Evolutionary conservation across 1,140 invertebrate genomes (phyloP).

Genomic region (Leptinotarsa texana): DNA sequence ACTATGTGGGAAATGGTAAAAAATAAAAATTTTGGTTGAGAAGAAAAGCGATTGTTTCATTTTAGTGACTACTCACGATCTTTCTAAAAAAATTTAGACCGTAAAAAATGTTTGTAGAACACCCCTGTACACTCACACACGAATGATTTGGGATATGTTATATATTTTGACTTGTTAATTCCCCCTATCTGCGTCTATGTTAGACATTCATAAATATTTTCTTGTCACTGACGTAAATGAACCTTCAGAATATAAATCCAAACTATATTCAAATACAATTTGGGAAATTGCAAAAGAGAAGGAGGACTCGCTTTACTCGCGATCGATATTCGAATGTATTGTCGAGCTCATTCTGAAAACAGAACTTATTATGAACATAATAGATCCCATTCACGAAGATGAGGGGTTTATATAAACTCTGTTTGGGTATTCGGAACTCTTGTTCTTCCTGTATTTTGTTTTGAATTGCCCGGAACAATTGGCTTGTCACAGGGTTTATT

Average conservation of each 20-base stretch:
- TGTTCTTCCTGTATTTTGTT: slow-evolving; percentile 5
- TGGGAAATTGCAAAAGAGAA: slow-evolving; percentile 18
- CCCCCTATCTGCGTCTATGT: background rate
- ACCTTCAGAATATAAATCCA: slow-evolving; percentile 12
- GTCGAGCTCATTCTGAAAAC: slow-evolving; percentile 22
- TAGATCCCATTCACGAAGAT: slow-evolving; percentile 26
- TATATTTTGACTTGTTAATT: too few relatives aligned
- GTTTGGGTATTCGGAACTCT: slow-evolving; percentile 8
- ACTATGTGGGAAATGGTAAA: too few relatives aligned
- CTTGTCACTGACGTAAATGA: slow-evolving; percentile 21
- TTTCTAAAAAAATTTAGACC: too few relatives aligned
- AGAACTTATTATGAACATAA: slow-evolving; percentile 23
- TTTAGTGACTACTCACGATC: too few relatives aligned
- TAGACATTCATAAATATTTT: slow-evolving; percentile 8
- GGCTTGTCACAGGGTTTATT: background rate
- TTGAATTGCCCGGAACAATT: slow-evolving; percentile 18
- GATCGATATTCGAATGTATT: slow-evolving; percentile 26
- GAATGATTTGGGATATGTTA: too few relatives aligned
- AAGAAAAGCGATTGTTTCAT: too few relatives aligned
- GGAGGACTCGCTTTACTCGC: background rate
- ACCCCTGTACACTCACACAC: too few relatives aligned
- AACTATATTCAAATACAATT: slow-evolving; percentile 27
- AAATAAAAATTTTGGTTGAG: too few relatives aligned
- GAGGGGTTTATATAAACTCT: slow-evolving; percentile 25
- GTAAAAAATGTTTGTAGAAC: too few relatives aligned